These are phyloP conservation scores for Blastobasis adustella DNA, from an alignment of 2,888 invertebrate species.

Conservation along the genomic window DNA sequence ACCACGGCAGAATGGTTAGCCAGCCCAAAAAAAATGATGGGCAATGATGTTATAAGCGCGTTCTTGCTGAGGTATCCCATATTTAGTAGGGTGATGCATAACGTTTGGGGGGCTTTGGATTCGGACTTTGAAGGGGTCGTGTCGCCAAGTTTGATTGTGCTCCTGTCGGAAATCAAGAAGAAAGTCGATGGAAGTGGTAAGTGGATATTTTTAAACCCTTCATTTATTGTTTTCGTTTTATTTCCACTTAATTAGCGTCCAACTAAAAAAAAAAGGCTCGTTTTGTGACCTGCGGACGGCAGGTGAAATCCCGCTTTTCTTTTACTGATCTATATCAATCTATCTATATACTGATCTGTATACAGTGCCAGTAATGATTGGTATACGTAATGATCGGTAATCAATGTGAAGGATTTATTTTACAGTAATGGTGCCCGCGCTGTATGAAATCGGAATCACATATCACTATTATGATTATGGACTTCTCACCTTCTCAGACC, in stretches of 20 bases:
- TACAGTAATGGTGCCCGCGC: too few relatives aligned
- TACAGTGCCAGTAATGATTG: too few relatives aligned
- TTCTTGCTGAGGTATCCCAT: constrained; percentile 76
- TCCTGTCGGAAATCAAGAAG: constrained; percentile 68
- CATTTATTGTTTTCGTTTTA: not conserved
- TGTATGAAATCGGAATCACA: too few relatives aligned
- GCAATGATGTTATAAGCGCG: constrained; percentile 54
- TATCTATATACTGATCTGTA: too few relatives aligned
- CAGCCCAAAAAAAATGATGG: constrained; percentile 55
- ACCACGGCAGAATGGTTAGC: constrained; percentile 77
- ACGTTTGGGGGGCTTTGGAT: constrained; percentile 66
- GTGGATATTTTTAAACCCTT: constrained; percentile 9
- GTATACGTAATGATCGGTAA: too few relatives aligned
- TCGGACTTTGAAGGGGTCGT: constrained; percentile 69
- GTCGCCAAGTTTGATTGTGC: constrained; percentile 73
- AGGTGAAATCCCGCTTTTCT: too few relatives aligned
- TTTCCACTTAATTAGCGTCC: not conserved
- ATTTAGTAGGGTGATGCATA: constrained; percentile 71
- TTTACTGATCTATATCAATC: too few relatives aligned
- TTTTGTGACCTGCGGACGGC: too few relatives aligned
- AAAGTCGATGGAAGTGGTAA: constrained; percentile 62
- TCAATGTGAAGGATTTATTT: too few relatives aligned
- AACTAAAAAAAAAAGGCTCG: too few relatives aligned
- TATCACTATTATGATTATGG: too few relatives aligned
- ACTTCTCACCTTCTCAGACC: too few relatives aligned